These are phyloP conservation scores for Folsomia manolachei DNA, from an alignment of 2,888 invertebrate species.

Conservation along the genomic window DNA sequence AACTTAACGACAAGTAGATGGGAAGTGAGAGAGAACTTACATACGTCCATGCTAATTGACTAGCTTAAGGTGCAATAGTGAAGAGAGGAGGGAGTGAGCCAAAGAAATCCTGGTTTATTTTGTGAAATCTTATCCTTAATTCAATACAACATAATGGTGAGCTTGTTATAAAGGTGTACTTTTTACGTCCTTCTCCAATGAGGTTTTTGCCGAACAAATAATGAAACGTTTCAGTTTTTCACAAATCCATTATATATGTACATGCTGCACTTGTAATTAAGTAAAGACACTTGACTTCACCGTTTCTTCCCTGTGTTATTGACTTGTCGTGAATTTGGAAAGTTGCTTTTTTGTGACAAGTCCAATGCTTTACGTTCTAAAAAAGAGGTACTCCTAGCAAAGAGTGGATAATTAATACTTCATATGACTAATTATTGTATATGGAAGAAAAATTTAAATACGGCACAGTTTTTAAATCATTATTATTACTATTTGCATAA, in stretches of 20 bases:
- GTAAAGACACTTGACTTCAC: background rate
- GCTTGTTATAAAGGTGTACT: background rate
- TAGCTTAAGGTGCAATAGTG: background rate
- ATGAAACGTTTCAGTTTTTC: background rate
- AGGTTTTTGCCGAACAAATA: background rate
- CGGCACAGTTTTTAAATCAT: too few relatives aligned
- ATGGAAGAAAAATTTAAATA: too few relatives aligned
- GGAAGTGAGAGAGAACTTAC: background rate
- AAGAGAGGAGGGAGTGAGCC: too few relatives aligned
- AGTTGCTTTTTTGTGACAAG: too few relatives aligned
- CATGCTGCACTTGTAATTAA: background rate
- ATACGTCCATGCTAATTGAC: background rate
- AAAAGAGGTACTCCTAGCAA: too few relatives aligned
- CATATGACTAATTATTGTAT: too few relatives aligned
- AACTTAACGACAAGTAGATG: background rate
- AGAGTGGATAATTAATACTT: too few relatives aligned
- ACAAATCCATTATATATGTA: too few relatives aligned
- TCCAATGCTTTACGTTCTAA: too few relatives aligned
- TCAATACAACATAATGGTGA: background rate
- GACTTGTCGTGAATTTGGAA: background rate
- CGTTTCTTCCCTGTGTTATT: background rate
- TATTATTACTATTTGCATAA: too few relatives aligned
- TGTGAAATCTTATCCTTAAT: background rate
- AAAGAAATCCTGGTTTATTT: background rate
- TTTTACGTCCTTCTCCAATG: background rate